Conservation (phyloP, 2,888 invertebrate genomes). For the Nephrotoma guestfalica region DNA sequence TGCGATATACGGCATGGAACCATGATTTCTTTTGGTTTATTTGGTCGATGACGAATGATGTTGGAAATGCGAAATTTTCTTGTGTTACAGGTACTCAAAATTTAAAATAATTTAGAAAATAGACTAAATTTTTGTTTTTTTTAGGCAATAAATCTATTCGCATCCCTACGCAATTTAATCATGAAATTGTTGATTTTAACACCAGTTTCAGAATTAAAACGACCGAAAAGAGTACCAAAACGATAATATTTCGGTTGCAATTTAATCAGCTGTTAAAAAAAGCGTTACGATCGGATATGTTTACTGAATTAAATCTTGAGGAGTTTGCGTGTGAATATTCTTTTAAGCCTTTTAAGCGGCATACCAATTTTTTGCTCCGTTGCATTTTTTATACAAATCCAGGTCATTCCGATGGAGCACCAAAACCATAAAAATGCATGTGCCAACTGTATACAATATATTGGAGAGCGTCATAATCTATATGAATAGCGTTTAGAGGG, state of each 20-base stretch:
- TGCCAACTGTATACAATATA: neutral
- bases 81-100: neutral
- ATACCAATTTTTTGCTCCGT: neutral
- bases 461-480: too few species aligned
- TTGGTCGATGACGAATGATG: neutral
- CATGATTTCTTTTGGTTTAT: neutral
- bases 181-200: neutral
- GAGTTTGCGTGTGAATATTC: neutral
- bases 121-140: neutral
- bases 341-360: neutral
- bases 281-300: neutral
- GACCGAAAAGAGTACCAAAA: neutral
- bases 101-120: neutral
- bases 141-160: neutral
- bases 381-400: neutral
- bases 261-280: neutral
- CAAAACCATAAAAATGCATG: neutral
- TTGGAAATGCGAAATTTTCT: neutral
- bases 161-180: neutral
- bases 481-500: too few species aligned
- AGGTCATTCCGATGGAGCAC: neutral
- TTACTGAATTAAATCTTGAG: neutral
- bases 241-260: neutral
- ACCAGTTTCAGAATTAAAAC: neutral
- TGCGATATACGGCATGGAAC: neutral